Evolutionary conservation across 1,140 invertebrate genomes (phyloP), one percentile per base, ranked within the genome.

Genomic region (Globodera ellingtonae): DNA sequence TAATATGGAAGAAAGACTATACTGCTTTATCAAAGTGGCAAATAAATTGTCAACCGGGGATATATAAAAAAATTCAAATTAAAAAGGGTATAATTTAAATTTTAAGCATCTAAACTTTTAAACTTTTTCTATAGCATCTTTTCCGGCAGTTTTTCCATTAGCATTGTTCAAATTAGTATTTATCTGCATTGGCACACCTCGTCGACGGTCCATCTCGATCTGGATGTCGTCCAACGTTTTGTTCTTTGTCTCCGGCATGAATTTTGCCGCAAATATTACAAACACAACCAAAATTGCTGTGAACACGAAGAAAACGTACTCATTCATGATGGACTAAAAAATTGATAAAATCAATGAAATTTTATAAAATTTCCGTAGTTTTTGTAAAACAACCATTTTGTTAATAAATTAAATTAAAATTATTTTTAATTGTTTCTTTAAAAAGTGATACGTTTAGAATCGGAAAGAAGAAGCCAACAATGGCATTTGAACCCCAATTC

Each of bases 401-500:
- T 35, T 35, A 35, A 35, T 35, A 35, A 35, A 35, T 35, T 35
- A 35, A 35, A 35, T 35, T 35, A 2, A 35, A 35, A 35, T 35
- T 35, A 35, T 35, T 35, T 24, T 35, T 35, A 35, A 3, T 44
- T 72, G 2, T 65, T 1, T 65, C 59, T 65, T 65, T 21, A 3
- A 65, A 24, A 65, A 21, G 13, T 13, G 13, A 15, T 47, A 70
- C 67, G 18, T 44, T 70, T 18, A 84, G 89, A 78, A 80, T 85
- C 84, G 76, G 89, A 95, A 92, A 98, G 98, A 86, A 93, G 93
- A 98, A 95, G 86, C 96, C 96, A 86, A 99, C 96, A 80, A 96
- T 91, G 91, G 98, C 98, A 91, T 98, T 99, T 87, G 95, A 95
- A 89, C 95, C 93, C 97, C 97, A 99, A 92, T 99, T 99, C 90